Evolutionary conservation across 2,888 invertebrate species (phyloP).

Genomic region (Agapetus fuscipes): DNA sequence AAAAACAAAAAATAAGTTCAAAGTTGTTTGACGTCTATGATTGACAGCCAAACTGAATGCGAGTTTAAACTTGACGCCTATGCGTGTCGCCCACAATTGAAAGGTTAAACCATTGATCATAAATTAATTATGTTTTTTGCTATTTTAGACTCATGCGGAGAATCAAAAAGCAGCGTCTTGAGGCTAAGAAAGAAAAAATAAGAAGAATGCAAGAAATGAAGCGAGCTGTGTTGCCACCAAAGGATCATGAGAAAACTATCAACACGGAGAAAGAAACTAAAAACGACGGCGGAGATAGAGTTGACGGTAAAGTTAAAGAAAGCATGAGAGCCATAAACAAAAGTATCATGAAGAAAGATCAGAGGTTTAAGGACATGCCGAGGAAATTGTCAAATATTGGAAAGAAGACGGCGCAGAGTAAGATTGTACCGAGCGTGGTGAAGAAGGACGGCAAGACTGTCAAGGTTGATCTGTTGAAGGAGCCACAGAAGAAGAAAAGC

Average conservation of each 20-base stretch:
- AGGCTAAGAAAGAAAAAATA: slow-evolving; percentile 15
- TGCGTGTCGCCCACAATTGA: no score
- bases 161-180: slow-evolving; percentile 12
- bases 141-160: slow-evolving; percentile 16
- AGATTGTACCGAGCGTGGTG: slow-evolving; percentile 1
- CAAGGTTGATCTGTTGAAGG: slow-evolving; percentile 8
- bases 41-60: no score
- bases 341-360: slow-evolving; percentile 39
- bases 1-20: no score
- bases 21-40: no score
- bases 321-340: slow-evolving; percentile 37
- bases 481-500: slow-evolving; percentile 21
- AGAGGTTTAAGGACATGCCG: slow-evolving; percentile 39
- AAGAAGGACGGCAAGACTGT: slow-evolving; percentile 11
- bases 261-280: slow-evolving; percentile 28
- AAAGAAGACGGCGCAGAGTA: slow-evolving; percentile 33
- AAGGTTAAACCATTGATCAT: no score
- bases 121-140: no score
- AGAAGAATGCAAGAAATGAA: slow-evolving; percentile 16
- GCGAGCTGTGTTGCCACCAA: slow-evolving; percentile 1
- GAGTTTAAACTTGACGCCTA: no score
- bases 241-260: slow-evolving; percentile 28
- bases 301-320: slow-evolving; percentile 27
- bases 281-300: slow-evolving; percentile 22
- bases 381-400: slow-evolving; percentile 40